Base-by-base conservation (phyloP, 2,888 invertebrate species). In the Melikaiella ostensackeni region DNA sequence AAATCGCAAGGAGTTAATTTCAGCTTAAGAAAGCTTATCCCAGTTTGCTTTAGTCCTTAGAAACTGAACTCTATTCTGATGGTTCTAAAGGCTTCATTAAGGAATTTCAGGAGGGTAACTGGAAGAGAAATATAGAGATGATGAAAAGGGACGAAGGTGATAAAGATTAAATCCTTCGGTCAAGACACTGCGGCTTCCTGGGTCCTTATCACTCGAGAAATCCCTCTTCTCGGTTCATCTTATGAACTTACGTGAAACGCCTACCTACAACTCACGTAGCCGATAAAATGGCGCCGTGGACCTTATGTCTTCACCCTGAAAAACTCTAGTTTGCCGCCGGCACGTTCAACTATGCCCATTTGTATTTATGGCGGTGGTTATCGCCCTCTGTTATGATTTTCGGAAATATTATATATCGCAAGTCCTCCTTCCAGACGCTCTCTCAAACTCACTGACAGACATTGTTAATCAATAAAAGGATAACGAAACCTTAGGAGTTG, bases 151-250 rank as follows among this genome's bases (percentile, higher is more conserved):
- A 66, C 46, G 19, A 38, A 42, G 46, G 66, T 46, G 66, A 66
- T 66, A 66, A 66, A 66, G 46, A 66, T 66, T 46, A 66, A 66
- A 66, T 46, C 46, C 46, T 66, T 30, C 27, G 66, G 66, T 46
- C 66, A 66, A 66, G 64, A 19, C 38, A 38, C 24, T 64, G 24
- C 24, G 11, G 42, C 64, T 42, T 42, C 27, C 24, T 27, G 24
- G n/a, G 42, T 64, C 42, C 42, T 27, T 24, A 42, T 27, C 66
- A 66, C 16, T 46, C 24, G 27, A 42, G 66, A 38, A 55, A 21
- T 50, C n/a, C 21, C 3, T 55, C 50, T 21, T n/a, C n/a, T 19
- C 59, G 27, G 42, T 66, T 66, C 66, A 27, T 66, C 50, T 55
- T 55, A 21, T 8, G 50, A 55, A 55, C 64, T 42, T 64, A 64